phyloP scores from a whole-genome alignment of 2,888 invertebrate genomes.

The Eristalinus aeneus region DNA sequence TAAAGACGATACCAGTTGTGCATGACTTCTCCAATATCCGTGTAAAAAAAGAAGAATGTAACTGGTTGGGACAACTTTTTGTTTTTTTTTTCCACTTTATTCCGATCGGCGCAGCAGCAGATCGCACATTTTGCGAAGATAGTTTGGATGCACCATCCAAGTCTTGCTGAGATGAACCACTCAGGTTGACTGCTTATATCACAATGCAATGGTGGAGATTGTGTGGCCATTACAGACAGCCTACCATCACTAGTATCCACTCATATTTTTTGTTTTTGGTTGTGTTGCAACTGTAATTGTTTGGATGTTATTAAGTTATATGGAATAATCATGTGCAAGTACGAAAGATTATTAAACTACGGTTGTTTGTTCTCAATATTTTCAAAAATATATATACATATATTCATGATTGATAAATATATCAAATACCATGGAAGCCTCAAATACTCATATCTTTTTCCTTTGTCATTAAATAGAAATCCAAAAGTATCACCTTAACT shows the following conservation, averaged over 20 bases:
- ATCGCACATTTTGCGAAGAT: slow-evolving; percentile 39
- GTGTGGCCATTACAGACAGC: slow-evolving; percentile 14
- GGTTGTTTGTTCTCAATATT: no score
- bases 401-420: no score
- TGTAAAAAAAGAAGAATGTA: slow-evolving; percentile 55
- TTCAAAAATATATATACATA: no score
- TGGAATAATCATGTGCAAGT: no score
- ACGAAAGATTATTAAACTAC: no score
- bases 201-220: slow-evolving; percentile 38
- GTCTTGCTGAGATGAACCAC: slow-evolving; percentile 18
- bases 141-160: slow-evolving; percentile 27
- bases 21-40: slow-evolving; percentile 64
- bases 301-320: slow-evolving; percentile 11
- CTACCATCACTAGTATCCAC: slow-evolving; percentile 32
- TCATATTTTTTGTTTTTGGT: slow-evolving; percentile 2
- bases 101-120: slow-evolving; percentile 38
- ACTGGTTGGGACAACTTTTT: slow-evolving; percentile 50
- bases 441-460: no score
- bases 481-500: no score
- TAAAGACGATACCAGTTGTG: slow-evolving; percentile 64
- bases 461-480: no score
- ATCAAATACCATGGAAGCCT: no score
- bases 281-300: slow-evolving; percentile 21
- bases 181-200: slow-evolving; percentile 28
- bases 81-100: slow-evolving; percentile 24